Evolutionary conservation across 1,140 invertebrate genomes (phyloP).

Genomic region (Oppia nitens): DNA sequence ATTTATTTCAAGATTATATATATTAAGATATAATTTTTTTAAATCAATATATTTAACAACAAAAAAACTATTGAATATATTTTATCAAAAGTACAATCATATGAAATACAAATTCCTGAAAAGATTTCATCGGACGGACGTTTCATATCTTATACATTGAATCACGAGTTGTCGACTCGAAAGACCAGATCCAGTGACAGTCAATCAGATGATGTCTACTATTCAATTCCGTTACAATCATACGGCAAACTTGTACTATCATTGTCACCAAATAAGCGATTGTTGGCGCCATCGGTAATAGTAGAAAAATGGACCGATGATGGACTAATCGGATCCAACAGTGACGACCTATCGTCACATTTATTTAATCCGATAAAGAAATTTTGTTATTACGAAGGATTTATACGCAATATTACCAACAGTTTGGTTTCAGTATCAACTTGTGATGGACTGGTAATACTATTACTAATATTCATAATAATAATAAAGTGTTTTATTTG

Average conservation of each 20-base stretch:
- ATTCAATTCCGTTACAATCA: not conserved
- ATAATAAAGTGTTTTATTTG: not conserved
- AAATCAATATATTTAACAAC: no score
- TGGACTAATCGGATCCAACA: not conserved
- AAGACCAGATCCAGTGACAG: not conserved
- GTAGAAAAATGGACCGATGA: slow-evolving; percentile 38
- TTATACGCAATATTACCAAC: slow-evolving; percentile 42
- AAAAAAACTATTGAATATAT: no score
- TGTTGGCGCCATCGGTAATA: slow-evolving; percentile 47
- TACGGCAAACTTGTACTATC: not conserved
- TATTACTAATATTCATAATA: slow-evolving; percentile 4
- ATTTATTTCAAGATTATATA: no score
- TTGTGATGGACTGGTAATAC: slow-evolving; percentile 63
- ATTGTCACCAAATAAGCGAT: slow-evolving; percentile 37
- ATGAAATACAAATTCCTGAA: not conserved
- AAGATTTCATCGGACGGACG: not conserved
- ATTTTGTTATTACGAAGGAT: slow-evolving; percentile 56
- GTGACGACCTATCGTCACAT: slow-evolving; percentile 28
- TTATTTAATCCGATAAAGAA: slow-evolving; percentile 33
- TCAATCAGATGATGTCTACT: not conserved
- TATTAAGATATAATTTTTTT: no score
- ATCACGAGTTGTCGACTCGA: not conserved
- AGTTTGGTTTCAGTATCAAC: slow-evolving; percentile 55
- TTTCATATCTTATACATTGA: not conserved
- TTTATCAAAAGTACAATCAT: no score